Evolutionary conservation across 2,797 vertebrate genomes (phyloP).

Genomic region (Micropoecilia bifurca): DNA sequence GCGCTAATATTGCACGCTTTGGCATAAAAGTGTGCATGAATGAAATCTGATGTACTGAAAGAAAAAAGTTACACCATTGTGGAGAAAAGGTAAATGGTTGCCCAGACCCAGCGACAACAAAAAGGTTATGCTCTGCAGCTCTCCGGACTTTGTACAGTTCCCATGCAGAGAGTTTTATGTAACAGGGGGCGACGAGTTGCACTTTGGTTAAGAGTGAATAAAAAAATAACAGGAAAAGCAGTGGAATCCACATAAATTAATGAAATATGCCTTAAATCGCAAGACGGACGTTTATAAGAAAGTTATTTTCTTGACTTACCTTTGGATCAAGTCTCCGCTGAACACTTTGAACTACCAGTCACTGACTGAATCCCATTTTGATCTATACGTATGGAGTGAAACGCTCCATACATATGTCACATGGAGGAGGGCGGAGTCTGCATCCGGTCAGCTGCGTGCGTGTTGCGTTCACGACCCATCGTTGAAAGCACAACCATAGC

Average conservation of each 20-base stretch:
- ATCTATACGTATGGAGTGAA: too few species aligned
- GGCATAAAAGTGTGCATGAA: neutral
- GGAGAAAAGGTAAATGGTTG: neutral
- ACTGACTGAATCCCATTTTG: neutral
- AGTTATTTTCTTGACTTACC: constrained; percentile 29
- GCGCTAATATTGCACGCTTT: neutral
- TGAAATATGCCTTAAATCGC: neutral
- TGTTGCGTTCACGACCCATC: neutral
- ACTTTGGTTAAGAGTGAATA: neutral
- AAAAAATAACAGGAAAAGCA: neutral
- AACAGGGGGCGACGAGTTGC: constrained; percentile 1
- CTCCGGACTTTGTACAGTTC: neutral
- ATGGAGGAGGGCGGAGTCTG: constrained; percentile 20
- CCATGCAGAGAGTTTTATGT: neutral
- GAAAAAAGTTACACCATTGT: neutral
- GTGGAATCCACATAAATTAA: neutral
- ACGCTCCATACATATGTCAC: neutral
- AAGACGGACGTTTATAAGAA: neutral
- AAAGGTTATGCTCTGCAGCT: neutral
- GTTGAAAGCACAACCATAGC: neutral
- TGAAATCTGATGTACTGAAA: neutral
- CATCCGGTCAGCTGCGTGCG: neutral
- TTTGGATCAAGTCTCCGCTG: neutral
- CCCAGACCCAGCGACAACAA: neutral
- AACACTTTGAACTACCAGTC: neutral